Evolutionary conservation across 2,113 vertebrate genomes (phyloP).

Genomic region (Erythrocercus mccallii): DNA sequence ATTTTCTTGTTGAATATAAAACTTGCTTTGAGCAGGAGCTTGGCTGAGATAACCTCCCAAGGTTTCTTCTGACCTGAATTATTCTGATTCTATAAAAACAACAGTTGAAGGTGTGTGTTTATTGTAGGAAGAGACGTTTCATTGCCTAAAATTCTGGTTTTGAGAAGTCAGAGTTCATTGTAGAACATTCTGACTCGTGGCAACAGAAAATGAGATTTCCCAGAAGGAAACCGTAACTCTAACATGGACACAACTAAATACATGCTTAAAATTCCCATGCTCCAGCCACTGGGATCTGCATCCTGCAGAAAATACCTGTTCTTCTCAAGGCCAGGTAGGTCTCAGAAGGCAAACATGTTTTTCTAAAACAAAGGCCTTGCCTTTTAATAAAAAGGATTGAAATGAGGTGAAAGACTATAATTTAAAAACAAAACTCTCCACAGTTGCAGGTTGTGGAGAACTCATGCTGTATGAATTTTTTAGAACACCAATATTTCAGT

Average conservation of each 20-base stretch:
- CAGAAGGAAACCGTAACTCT: neutral
- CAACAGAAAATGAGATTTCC: slow-evolving; percentile 30
- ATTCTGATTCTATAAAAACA: slow-evolving; percentile 6
- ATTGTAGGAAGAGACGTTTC: neutral
- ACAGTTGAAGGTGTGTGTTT: neutral
- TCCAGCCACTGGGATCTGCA: neutral
- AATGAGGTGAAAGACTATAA: neutral
- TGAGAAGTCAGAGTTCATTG: slow-evolving; percentile 34
- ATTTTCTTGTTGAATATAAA: slow-evolving; percentile 13
- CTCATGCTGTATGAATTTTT: slow-evolving; percentile 54
- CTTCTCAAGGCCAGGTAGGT: neutral
- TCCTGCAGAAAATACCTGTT: neutral
- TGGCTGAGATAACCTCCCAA: neutral
- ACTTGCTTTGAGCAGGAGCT: slow-evolving; percentile 7
- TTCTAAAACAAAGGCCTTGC: neutral
- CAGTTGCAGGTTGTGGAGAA: slow-evolving; percentile 30
- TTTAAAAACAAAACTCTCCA: slow-evolving; percentile 48
- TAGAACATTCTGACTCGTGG: neutral
- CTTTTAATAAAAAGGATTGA: neutral
- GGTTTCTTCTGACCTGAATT: slow-evolving; percentile 18
- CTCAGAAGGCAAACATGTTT: neutral
- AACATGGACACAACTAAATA: neutral
- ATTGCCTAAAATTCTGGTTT: slow-evolving; percentile 25
- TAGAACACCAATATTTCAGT: slow-evolving; percentile 43
- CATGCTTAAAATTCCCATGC: neutral